Evolutionary conservation across 2,888 invertebrate genomes (phyloP).

Genomic region (Agrotis segetum): DNA sequence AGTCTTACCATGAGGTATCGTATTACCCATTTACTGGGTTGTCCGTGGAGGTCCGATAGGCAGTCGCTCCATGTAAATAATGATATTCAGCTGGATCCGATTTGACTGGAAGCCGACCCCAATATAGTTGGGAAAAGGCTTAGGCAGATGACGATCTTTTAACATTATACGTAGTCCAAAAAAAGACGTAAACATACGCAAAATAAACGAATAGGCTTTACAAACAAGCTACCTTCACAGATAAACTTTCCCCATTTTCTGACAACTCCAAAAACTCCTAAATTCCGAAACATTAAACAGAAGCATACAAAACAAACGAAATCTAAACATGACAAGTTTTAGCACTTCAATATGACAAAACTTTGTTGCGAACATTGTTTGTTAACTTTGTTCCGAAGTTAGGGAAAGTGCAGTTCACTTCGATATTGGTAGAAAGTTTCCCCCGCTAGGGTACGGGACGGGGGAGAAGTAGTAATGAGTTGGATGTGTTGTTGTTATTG

Average conservation of each 20-base stretch:
- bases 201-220: background rate
- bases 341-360: constrained; percentile 76
- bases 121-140: no score
- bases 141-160: no score
- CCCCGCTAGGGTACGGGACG: background rate
- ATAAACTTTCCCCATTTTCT: constrained; percentile 20
- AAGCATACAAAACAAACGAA: constrained; percentile 37
- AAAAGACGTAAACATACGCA: background rate
- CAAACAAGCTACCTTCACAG: background rate
- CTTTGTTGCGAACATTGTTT: constrained; percentile 50
- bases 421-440: constrained; percentile 36
- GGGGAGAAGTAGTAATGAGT: constrained; percentile 24
- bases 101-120: no score
- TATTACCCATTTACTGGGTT: no score
- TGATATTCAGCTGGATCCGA: no score
- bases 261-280: constrained; percentile 4
- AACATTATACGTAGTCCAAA: background rate
- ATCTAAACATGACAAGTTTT: constrained; percentile 71
- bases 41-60: no score
- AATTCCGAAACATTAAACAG: constrained; percentile 34
- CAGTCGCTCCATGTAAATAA: no score
- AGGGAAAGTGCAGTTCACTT: constrained; percentile 23
- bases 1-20: no score
- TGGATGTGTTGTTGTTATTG: constrained; percentile 6
- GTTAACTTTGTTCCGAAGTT: constrained; percentile 61